Evolutionary conservation across 2,888 invertebrate species (phyloP).

Genomic region (Trichogramma dendrolimi): DNA sequence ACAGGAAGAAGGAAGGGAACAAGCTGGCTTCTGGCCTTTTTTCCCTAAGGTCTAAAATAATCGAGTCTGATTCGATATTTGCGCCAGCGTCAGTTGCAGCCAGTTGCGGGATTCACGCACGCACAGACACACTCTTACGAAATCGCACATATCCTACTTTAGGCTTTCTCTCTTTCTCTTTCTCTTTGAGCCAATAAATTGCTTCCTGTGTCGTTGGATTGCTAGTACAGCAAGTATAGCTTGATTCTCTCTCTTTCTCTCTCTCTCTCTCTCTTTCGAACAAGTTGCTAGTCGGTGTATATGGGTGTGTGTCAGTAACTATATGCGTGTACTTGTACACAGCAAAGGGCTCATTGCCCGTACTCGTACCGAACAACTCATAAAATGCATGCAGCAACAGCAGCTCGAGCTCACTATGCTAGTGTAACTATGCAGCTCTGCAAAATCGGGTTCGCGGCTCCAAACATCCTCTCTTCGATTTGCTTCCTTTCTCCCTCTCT

Average conservation of each 20-base stretch:
- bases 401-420: not conserved
- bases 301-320: too few species aligned
- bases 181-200: constrained; percentile 42
- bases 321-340: too few species aligned
- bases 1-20: too few species aligned
- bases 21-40: too few species aligned
- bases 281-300: constrained; percentile 13
- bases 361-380: too few species aligned
- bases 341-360: constrained; percentile 24
- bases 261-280: too few species aligned
- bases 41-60: constrained; percentile 11
- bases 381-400: too few species aligned
- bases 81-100: too few species aligned
- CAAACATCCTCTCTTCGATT: constrained; percentile 9
- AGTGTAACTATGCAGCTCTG: constrained; percentile 3
- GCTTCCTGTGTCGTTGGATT: constrained; percentile 41
- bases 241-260: not conserved
- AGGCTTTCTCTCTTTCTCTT: not conserved
- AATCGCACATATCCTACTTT: constrained; percentile 22
- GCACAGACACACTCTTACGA: not conserved
- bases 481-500: constrained; percentile 8
- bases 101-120: not conserved
- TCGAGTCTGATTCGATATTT: constrained; percentile 22
- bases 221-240: constrained; percentile 30
- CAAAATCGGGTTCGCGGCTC: constrained; percentile 21